These are phyloP conservation scores for Pammene fasciana DNA, from an alignment of 2,888 invertebrate genomes.

Conservation along the genomic window DNA sequence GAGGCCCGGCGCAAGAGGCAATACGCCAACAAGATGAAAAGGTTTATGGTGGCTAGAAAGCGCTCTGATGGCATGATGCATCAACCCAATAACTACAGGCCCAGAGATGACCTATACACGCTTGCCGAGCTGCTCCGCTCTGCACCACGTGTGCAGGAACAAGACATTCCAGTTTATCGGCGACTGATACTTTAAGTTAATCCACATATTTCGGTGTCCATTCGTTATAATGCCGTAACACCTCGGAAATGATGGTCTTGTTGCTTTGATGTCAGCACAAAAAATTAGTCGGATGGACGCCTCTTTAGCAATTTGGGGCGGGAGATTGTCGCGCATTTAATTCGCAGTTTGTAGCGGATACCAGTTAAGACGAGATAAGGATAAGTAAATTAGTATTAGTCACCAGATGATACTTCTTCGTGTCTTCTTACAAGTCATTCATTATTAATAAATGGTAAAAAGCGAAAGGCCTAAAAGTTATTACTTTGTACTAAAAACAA, in stretches of 20 bases:
- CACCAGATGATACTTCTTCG: conserved; percentile 43
- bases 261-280: conserved; percentile 43
- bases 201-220: conserved; percentile 46
- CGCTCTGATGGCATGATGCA: conserved; percentile 73
- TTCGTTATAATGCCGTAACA: conserved; percentile 43
- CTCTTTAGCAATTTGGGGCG: conserved; percentile 58
- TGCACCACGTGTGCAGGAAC: conserved; percentile 79
- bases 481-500: conserved; percentile 22
- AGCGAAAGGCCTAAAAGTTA: conserved; percentile 60
- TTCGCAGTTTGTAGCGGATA: conserved; percentile 74
- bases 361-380: conserved; percentile 59
- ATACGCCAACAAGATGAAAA: conserved; percentile 80
- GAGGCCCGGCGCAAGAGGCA: conserved; percentile 79
- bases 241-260: conserved; percentile 27
- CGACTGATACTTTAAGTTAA: conserved; percentile 83
- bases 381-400: conserved; percentile 52
- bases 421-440: conserved; percentile 32
- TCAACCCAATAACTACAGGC: conserved; percentile 70
- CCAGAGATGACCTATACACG: conserved; percentile 84
- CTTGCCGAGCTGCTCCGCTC: conserved; percentile 83
- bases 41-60: conserved; percentile 86
- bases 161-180: conserved; percentile 84
- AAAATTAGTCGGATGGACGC: conserved; percentile 54
- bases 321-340: conserved; percentile 75
- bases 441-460: conserved; percentile 30